A percentile compares a stretch with the other conserved stretches of the same genome.
Conservation (phyloP, 1,140 invertebrate species). For the Mylabris phalerata region DNA sequence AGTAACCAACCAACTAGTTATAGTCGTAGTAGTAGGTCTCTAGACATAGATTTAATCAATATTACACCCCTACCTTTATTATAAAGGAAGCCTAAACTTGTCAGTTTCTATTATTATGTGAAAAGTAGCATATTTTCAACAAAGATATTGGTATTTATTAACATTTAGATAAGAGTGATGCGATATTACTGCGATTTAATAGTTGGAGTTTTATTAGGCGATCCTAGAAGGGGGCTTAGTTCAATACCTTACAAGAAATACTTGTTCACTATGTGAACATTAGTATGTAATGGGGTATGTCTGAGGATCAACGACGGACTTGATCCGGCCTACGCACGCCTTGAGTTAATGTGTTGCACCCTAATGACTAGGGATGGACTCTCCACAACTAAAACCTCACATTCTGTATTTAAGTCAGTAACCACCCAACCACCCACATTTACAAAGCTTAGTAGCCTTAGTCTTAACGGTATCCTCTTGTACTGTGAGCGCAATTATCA, state of each 20-base stretch:
- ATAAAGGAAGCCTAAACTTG: too few species aligned
- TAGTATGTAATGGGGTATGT: conserved; percentile 41
- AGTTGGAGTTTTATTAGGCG: too few species aligned
- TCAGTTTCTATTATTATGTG: too few species aligned
- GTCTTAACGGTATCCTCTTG: background rate
- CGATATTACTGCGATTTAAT: too few species aligned
- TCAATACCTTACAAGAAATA: too few species aligned
- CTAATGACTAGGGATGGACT: conserved; percentile 38
- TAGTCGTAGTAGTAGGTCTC: too few species aligned
- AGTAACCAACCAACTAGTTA: background rate
- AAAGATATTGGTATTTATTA: too few species aligned
- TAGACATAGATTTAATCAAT: too few species aligned
- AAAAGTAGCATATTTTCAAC: too few species aligned
- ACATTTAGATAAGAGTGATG: too few species aligned
- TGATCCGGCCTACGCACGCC: conserved; percentile 39
- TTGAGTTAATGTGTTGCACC: conserved; percentile 39
- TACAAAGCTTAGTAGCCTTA: conserved; percentile 5
- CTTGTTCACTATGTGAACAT: conserved; percentile 18
- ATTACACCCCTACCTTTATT: too few species aligned
- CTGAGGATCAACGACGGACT: conserved; percentile 36
- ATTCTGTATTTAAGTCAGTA: conserved; percentile 10
- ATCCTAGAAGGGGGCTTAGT: too few species aligned
- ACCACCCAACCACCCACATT: conserved; percentile 31
- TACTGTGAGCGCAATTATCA: conserved; percentile 32
- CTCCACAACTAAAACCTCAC: conserved; percentile 8